These are phyloP conservation scores for Anser brachyrhynchus DNA, from an alignment of 2,113 vertebrate genomes.

Conservation along the genomic window DNA sequence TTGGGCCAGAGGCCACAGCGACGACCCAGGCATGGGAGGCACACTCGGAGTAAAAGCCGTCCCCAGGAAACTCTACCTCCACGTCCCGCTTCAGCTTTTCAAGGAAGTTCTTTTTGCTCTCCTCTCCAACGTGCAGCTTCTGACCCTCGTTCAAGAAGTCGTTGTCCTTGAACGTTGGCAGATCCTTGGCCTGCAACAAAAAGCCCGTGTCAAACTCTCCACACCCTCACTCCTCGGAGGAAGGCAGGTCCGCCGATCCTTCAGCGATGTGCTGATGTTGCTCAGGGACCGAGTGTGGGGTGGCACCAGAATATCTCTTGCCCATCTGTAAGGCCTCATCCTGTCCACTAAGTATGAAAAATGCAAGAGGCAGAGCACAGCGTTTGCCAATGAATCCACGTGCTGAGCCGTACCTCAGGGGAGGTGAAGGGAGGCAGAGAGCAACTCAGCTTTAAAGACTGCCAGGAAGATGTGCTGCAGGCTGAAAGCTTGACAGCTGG, in stretches of 20 bases:
- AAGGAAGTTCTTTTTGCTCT: conserved; percentile 93
- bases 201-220: neutral
- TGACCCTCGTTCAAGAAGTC: conserved; percentile 96
- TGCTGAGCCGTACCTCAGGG: neutral
- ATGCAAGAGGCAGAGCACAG: neutral
- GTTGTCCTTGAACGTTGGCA: conserved; percentile 96
- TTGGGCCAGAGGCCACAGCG: neutral
- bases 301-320: neutral
- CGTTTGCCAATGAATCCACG: fast-evolving
- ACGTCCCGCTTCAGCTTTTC: conserved; percentile 93
- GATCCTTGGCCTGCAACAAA: conserved; percentile 87
- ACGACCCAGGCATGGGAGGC: neutral
- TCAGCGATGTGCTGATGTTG: fast-evolving
- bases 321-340: neutral
- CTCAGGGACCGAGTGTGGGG: neutral
- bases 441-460: neutral
- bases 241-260: neutral
- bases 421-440: neutral
- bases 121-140: conserved; percentile 91
- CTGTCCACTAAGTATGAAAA: neutral
- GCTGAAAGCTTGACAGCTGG: neutral
- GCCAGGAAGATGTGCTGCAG: neutral
- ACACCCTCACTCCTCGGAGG: fast-evolving
- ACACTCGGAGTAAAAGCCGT: neutral
- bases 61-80: conserved; percentile 78